Evolutionary conservation across 2,113 vertebrate species (phyloP).

Genomic region (Geococcyx californianus): DNA sequence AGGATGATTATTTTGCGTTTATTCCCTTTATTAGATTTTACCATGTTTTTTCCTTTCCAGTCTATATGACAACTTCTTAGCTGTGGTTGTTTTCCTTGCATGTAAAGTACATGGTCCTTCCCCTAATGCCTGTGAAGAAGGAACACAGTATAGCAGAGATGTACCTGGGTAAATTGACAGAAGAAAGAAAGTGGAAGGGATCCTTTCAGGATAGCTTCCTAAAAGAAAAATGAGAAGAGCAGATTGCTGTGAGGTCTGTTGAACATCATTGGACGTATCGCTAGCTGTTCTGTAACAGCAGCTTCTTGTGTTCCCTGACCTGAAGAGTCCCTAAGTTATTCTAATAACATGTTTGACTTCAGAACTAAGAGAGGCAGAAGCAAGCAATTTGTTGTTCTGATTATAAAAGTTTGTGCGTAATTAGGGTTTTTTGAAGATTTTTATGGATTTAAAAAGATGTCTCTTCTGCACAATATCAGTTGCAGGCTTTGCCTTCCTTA

Average conservation of each 20-base stretch:
- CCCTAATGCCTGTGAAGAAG: not conserved
- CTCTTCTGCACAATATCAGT: not conserved
- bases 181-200: not conserved
- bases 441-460: not conserved
- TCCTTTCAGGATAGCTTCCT: not conserved
- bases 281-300: not conserved
- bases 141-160: not conserved
- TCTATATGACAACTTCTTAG: not conserved
- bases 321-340: not conserved
- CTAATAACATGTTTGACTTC: not conserved
- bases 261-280: not conserved
- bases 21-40: not conserved
- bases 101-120: not conserved
- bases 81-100: not conserved
- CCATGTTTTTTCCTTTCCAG: not conserved
- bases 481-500: not conserved
- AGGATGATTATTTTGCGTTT: not conserved
- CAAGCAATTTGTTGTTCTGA: not conserved
- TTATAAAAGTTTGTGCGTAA: not conserved
- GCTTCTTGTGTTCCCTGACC: not conserved
- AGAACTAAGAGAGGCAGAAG: not conserved
- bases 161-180: not conserved
- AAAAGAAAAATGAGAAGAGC: not conserved
- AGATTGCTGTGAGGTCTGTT: not conserved
- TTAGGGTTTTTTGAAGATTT: not conserved